Percentiles rank a stretch among this genome's conserved stretches.
phyloP scores from a whole-genome alignment of 2,797 vertebrate genomes.

The Lepilemur septentrionalis region DNA sequence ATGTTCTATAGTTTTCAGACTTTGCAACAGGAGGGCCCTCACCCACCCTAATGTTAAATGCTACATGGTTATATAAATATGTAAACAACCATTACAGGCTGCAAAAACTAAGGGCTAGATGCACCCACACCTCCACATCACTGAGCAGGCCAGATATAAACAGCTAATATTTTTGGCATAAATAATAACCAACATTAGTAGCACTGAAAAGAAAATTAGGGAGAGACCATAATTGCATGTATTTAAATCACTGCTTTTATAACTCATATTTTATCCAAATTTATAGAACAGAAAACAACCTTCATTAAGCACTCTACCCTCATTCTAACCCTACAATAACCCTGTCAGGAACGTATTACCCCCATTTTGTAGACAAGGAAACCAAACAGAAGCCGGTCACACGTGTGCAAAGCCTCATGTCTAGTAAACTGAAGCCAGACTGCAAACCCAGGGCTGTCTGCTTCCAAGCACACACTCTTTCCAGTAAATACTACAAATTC shows the following conservation, averaged over 20 bases:
- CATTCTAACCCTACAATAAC: not conserved
- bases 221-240: not conserved
- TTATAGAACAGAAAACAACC: not conserved
- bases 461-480: not conserved
- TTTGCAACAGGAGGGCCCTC: not conserved
- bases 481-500: constrained; percentile 4
- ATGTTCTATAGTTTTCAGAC: not conserved
- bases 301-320: not conserved
- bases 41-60: not conserved
- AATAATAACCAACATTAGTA: constrained; percentile 22
- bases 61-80: not conserved
- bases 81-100: not conserved
- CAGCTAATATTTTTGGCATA: not conserved
- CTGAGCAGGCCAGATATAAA: not conserved
- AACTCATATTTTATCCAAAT: constrained; percentile 36
- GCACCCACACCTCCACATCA: not conserved
- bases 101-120: not conserved
- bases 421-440: not conserved
- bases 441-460: not conserved
- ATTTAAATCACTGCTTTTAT: constrained; percentile 18
- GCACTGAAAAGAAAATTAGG: constrained; percentile 23
- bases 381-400: not conserved
- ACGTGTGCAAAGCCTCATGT: not conserved
- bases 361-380: not conserved
- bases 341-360: not conserved